Evolutionary conservation across 1,140 invertebrate species (phyloP).

Genomic region (Sitobion miscanthi): DNA sequence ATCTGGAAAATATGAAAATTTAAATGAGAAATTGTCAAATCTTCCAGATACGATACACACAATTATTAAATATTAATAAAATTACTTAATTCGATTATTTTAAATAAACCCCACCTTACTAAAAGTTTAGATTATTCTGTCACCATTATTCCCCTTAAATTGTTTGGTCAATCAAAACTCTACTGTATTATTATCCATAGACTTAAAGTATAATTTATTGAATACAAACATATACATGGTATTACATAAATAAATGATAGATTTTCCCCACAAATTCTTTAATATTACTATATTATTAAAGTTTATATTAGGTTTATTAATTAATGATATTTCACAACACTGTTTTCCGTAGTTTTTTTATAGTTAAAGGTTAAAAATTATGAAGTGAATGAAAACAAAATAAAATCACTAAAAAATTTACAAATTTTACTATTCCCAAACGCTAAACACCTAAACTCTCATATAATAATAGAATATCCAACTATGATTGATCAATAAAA

Average conservation of each 20-base stretch:
- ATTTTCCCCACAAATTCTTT: neutral
- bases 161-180: neutral
- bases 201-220: neutral
- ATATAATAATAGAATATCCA: neutral
- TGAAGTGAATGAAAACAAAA: slow-evolving; percentile 3
- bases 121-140: neutral
- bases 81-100: neutral
- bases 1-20: neutral
- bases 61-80: neutral
- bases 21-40: neutral
- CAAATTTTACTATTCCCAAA: neutral
- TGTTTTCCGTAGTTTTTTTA: slow-evolving; percentile 46
- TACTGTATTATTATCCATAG: neutral
- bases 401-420: slow-evolving; percentile 2
- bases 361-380: slow-evolving; percentile 1
- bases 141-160: neutral
- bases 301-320: neutral
- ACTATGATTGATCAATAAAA: neutral
- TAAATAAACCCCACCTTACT: neutral
- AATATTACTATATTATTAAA: neutral
- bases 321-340: slow-evolving; percentile 50
- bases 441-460: neutral
- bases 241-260: neutral
- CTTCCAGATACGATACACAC: neutral
- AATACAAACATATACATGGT: neutral